Evolutionary conservation across 1,140 invertebrate genomes (phyloP).

Genomic region (Hesperophylax magnus): DNA sequence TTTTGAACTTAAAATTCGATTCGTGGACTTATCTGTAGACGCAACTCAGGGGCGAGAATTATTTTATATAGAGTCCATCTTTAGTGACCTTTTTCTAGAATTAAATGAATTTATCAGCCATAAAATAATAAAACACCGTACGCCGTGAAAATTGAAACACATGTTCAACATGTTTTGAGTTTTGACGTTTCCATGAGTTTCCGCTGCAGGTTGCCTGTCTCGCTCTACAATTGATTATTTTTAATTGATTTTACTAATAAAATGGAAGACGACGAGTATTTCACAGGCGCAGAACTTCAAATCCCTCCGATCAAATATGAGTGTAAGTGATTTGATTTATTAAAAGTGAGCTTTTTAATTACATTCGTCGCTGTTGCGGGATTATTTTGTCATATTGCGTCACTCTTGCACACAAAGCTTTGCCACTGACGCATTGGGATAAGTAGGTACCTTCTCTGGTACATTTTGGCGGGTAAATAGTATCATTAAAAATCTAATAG

Average conservation of each 20-base stretch:
- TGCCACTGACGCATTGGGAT: conserved; percentile 4
- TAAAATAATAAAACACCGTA: no score
- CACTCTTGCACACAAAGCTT: conserved; percentile 25
- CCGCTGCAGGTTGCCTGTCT: conserved; percentile 25
- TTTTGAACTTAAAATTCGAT: no score
- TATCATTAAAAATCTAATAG: no score
- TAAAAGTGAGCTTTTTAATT: background rate
- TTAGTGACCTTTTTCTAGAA: no score
- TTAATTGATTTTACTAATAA: conserved; percentile 22
- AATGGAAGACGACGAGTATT: conserved; percentile 43
- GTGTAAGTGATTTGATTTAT: conserved; percentile 64
- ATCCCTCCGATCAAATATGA: conserved; percentile 73
- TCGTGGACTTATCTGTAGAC: no score
- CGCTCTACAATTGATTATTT: conserved; percentile 35
- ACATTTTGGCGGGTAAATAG: conserved; percentile 46
- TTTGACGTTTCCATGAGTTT: conserved; percentile 37
- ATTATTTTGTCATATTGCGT: conserved; percentile 34
- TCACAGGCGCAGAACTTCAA: background rate
- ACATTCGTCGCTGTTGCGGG: background rate
- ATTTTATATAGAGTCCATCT: no score
- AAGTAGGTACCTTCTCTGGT: conserved; percentile 14
- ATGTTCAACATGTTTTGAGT: no score
- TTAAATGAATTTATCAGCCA: no score
- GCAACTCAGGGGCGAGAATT: no score
- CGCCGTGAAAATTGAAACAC: no score